Percentiles rank a stretch among this genome's conserved stretches.
Conservation (phyloP, 2,113 vertebrate species). For the Peromyscus californicus region DNA sequence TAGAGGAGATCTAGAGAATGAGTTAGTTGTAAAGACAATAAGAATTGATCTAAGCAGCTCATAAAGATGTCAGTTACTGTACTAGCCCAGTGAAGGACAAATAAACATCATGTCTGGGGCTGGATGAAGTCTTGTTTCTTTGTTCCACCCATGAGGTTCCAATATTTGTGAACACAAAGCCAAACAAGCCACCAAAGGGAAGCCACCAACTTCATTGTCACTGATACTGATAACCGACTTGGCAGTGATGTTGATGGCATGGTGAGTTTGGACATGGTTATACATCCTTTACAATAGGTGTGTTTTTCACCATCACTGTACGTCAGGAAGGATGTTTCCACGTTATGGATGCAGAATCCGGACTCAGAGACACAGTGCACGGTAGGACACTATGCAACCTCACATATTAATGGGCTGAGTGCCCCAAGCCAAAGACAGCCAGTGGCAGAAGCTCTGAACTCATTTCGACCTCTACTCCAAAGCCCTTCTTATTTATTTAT, state of each 20-base stretch:
- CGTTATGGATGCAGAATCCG: not conserved
- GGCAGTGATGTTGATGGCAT: not conserved
- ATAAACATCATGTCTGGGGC: not conserved
- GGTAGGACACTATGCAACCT: rapidly evolving
- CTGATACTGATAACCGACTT: not conserved
- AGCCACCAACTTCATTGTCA: not conserved
- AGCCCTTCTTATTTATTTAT: not conserved
- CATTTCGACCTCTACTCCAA: not conserved
- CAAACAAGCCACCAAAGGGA: not conserved
- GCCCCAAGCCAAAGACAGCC: not conserved
- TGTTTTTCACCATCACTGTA: not conserved
- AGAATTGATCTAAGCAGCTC: not conserved
- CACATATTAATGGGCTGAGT: not conserved
- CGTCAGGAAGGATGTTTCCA: not conserved
- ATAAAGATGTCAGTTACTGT: not conserved
- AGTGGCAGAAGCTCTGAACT: not conserved
- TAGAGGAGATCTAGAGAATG: not conserved
- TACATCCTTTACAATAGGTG: not conserved
- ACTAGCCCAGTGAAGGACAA: not conserved
- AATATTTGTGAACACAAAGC: not conserved
- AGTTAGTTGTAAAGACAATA: not conserved
- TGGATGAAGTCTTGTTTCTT: not conserved
- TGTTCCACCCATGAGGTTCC: rapidly evolving
- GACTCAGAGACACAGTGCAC: rapidly evolving
- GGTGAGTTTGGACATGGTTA: not conserved